Percentiles rank a stretch among this genome's conserved stretches.
Evolutionary conservation across 1,140 invertebrate genomes (phyloP).

Genomic region (Trachelipus rathkii): DNA sequence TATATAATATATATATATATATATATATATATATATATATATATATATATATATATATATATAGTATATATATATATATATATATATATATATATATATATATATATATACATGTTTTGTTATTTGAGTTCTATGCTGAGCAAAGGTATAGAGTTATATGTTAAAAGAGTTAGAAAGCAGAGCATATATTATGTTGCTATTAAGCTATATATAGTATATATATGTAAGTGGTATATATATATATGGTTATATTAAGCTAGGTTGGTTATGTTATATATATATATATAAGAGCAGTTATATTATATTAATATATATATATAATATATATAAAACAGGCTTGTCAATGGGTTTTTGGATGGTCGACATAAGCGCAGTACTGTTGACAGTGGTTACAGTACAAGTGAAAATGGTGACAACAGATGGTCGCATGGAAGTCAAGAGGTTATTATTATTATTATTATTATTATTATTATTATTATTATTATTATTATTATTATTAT

Average conservation of each 20-base stretch:
- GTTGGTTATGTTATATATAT: too few relatives aligned
- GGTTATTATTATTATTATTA: slow-evolving; percentile 49
- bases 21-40: background rate
- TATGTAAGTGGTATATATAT: too few relatives aligned
- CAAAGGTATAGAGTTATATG: too few relatives aligned
- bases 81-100: background rate
- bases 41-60: too few relatives aligned
- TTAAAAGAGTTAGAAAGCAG: too few relatives aligned
- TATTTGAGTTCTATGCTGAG: too few relatives aligned
- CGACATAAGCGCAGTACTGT: slow-evolving; percentile 66
- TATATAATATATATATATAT: background rate
- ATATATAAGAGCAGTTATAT: background rate
- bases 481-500: too few relatives aligned
- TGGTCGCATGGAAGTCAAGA: slow-evolving; percentile 73
- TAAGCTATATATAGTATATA: too few relatives aligned
- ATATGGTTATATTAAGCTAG: background rate
- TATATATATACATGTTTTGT: background rate
- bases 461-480: background rate
- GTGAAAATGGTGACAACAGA: slow-evolving; percentile 72
- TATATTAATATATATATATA: too few relatives aligned
- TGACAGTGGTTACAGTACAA: slow-evolving; percentile 83
- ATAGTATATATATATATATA: background rate
- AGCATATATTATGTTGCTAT: too few relatives aligned
- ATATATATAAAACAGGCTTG: slow-evolving; percentile 45
- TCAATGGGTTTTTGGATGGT: slow-evolving; percentile 53